Percentiles rank a stretch among this genome's conserved stretches.
These are phyloP conservation scores for Linhomoeus sp. DNA, from an alignment of 2,888 invertebrate species.

Conservation along the genomic window DNA sequence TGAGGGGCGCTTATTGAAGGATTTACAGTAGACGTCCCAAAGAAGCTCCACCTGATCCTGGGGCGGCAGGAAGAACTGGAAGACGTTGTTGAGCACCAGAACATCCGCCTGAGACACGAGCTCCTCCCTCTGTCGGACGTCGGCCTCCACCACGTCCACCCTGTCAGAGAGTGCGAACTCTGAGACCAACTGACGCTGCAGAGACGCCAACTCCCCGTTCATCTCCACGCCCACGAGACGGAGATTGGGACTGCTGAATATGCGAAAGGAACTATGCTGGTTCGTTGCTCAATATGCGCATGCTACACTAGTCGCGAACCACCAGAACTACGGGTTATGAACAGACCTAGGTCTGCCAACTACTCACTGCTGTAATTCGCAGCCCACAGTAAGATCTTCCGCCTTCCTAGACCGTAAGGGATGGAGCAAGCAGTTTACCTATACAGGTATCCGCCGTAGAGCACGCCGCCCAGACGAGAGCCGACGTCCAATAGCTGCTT, in stretches of 20 bases:
- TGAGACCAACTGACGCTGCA: constrained; percentile 41
- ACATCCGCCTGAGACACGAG: constrained; percentile 40
- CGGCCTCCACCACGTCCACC: constrained; percentile 36
- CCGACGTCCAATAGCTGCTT: constrained; percentile 47
- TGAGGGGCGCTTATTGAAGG: too few species aligned
- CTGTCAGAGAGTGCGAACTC: constrained; percentile 32
- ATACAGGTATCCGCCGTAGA: constrained; percentile 36
- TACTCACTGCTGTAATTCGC: too few species aligned
- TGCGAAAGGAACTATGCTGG: too few species aligned
- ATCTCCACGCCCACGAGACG: constrained; percentile 46
- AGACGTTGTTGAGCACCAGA: constrained; percentile 46
- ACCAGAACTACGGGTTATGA: too few species aligned
- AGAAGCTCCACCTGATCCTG: constrained; percentile 38
- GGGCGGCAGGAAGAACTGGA: constrained; percentile 45
- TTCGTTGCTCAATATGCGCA: too few species aligned
- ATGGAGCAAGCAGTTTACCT: too few species aligned
- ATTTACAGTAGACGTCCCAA: too few species aligned
- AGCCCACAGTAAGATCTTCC: too few species aligned
- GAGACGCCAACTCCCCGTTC: constrained; percentile 43
- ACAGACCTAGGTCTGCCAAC: too few species aligned
- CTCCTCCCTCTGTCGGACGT: constrained; percentile 39
- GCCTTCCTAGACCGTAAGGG: too few species aligned
- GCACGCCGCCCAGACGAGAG: constrained; percentile 46
- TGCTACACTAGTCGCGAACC: too few species aligned
- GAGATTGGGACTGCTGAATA: too few species aligned